These are phyloP conservation scores for Hypomecis atomaria DNA, from an alignment of 2,888 invertebrate species.

Conservation along the genomic window DNA sequence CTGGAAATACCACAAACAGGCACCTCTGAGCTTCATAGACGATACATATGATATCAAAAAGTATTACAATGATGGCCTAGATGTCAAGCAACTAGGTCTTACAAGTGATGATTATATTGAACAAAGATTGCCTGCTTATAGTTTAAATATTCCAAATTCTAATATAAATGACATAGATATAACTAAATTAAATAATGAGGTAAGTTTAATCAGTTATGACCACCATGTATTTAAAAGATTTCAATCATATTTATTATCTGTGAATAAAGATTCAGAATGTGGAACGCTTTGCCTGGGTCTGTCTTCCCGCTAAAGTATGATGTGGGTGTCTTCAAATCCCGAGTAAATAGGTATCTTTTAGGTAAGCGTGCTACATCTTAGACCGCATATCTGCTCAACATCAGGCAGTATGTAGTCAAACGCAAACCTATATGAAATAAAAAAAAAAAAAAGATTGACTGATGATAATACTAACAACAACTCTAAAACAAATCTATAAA, in stretches of 20 bases:
- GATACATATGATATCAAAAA: constrained; percentile 45
- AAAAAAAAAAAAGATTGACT: too few species aligned
- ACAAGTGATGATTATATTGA: constrained; percentile 77
- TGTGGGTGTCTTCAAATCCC: too few species aligned
- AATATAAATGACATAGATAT: constrained; percentile 70
- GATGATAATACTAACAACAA: too few species aligned
- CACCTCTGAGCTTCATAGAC: constrained; percentile 40
- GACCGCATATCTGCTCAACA: too few species aligned
- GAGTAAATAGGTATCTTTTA: too few species aligned
- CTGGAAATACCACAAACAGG: constrained; percentile 32
- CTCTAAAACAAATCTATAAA: too few species aligned
- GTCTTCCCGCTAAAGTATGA: too few species aligned
- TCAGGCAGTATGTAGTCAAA: too few species aligned
- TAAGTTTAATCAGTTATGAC: constrained; percentile 49
- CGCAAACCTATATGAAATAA: too few species aligned
- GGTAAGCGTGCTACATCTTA: too few species aligned
- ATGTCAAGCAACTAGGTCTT: constrained; percentile 59
- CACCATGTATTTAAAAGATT: constrained; percentile 8
- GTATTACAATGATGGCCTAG: constrained; percentile 53
- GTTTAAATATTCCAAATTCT: constrained; percentile 57
- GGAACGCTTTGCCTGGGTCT: too few species aligned
- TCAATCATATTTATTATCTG: background rate
- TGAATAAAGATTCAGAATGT: too few species aligned
- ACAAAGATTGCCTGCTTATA: constrained; percentile 53
- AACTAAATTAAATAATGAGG: constrained; percentile 65